A percentile compares a stretch with the other conserved stretches of the same genome.
phyloP scores from a whole-genome alignment of 1,140 invertebrate species.

The Bradysia coprophila region DNA sequence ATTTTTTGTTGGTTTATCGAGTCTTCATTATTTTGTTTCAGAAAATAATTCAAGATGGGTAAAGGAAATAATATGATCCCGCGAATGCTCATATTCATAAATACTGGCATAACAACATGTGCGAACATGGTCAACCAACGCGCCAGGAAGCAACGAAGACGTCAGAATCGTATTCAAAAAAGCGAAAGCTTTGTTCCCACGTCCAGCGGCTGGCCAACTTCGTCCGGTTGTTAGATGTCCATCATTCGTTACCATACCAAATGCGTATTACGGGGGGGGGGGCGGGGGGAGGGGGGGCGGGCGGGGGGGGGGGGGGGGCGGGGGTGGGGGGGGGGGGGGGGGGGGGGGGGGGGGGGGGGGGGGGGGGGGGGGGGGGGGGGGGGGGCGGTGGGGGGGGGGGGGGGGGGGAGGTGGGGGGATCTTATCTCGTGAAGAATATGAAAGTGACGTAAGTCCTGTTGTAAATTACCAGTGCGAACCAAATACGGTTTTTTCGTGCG shows the following conservation, averaged over 20 bases:
- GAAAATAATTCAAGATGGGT: slow-evolving; percentile 27
- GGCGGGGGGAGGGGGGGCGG: slow-evolving; percentile 90
- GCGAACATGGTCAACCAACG: slow-evolving; percentile 98
- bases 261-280: slow-evolving; percentile 84
- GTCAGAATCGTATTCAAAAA: slow-evolving; percentile 76
- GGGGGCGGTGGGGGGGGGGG: no score
- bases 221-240: slow-evolving; percentile 89
- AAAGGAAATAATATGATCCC: slow-evolving; percentile 99
- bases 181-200: slow-evolving; percentile 75
- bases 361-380: no score
- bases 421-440: no score
- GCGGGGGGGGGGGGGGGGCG: slow-evolving; percentile 28
- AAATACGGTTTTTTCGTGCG: no score
- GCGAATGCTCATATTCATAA: slow-evolving; percentile 99
- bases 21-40: no score
- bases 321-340: not conserved
- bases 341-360: no score
- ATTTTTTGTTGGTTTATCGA: no score
- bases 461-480: no score
- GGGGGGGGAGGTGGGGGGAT: no score
- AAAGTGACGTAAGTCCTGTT: no score
- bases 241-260: slow-evolving; percentile 82
- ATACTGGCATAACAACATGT: slow-evolving; percentile 97
- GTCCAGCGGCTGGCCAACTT: slow-evolving; percentile 69
- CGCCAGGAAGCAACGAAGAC: slow-evolving; percentile 77